A percentile compares a stretch with the other conserved stretches of the same genome.
Evolutionary conservation across 2,888 invertebrate genomes (phyloP).

Genomic region (Lasius fuliginosus): DNA sequence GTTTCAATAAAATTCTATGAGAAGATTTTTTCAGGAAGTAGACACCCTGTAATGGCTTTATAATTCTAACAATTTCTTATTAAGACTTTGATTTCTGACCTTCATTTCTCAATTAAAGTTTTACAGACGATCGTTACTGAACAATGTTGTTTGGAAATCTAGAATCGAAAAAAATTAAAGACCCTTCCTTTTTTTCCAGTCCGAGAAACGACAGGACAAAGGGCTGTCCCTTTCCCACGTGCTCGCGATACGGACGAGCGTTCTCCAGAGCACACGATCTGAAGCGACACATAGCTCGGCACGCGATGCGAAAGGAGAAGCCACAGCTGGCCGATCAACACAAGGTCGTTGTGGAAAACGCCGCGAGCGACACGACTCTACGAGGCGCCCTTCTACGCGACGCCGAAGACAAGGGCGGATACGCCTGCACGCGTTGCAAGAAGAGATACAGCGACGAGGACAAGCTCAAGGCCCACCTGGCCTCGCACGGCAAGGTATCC

Average conservation of each 20-base stretch:
- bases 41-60: too few relatives aligned
- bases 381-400: slow-evolving; percentile 53
- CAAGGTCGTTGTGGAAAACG: slow-evolving; percentile 72
- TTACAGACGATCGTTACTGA: background rate
- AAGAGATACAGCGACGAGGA: slow-evolving; percentile 82
- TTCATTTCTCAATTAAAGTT: background rate
- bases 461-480: slow-evolving; percentile 81
- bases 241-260: slow-evolving; percentile 82
- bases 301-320: slow-evolving; percentile 82
- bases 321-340: slow-evolving; percentile 66
- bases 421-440: slow-evolving; percentile 82
- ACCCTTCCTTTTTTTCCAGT: slow-evolving; percentile 12
- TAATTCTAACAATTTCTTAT: background rate
- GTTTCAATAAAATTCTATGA: too few relatives aligned
- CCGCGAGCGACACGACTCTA: slow-evolving; percentile 65
- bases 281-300: slow-evolving; percentile 84
- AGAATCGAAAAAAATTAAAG: background rate
- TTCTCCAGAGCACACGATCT: slow-evolving; percentile 84
- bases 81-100: background rate
- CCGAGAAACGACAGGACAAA: slow-evolving; percentile 80
- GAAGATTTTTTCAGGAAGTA: too few relatives aligned
- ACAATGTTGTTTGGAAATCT: background rate
- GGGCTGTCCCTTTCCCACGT: slow-evolving; percentile 84
- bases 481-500: slow-evolving; percentile 81
- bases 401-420: slow-evolving; percentile 53